Evolutionary conservation across 2,888 invertebrate genomes (phyloP), one percentile per base, ranked within the genome.

Genomic region (Acronicta leporina): DNA sequence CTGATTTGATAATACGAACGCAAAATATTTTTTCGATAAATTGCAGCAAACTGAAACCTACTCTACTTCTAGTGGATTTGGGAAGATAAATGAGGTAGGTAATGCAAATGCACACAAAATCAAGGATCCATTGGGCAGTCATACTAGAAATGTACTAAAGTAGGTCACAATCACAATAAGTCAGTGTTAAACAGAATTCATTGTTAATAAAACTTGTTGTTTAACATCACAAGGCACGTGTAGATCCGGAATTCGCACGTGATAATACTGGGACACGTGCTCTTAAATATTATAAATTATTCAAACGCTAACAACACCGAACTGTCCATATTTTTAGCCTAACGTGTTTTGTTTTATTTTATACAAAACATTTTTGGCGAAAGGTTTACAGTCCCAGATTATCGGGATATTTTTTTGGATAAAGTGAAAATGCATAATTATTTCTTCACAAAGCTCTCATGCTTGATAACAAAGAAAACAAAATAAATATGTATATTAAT

Each of bases 281-380:
- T 42, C 16, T 11, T 9, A 45, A 65, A 65, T 33, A 54, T 52
- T 27, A 63, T 64, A 48, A 48, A 68, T 63, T 47, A 68, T 59
- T 58, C 38, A 55, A 51, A 53, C 8, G 41, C 16, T 33, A 38
- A 45, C 27, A 57, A 15, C 44, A 43, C 7, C 6, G n/a, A 5
- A 52, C 40, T 16, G 15, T 47, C 33, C 50, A 43, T 54, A 57
- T 25, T 25, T 56, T 56, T 68, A 13, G 16, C 33, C 38, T 40
- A 45, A 20, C 10, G 14, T 35, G 30, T 41, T 42, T 30, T 15
- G 25, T 30, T 13, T 48, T 43, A 35, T 30, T 14, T 11, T 5
- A 4, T 33, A 3, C 1, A 30, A 8, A 30, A 1, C 33, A 11
- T 33, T 11, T 33, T 33, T 11, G 11, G 11, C 6, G 9, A 30